Evolutionary conservation across 1,140 invertebrate genomes (phyloP).

Genomic region (Pteromalus puparum): DNA sequence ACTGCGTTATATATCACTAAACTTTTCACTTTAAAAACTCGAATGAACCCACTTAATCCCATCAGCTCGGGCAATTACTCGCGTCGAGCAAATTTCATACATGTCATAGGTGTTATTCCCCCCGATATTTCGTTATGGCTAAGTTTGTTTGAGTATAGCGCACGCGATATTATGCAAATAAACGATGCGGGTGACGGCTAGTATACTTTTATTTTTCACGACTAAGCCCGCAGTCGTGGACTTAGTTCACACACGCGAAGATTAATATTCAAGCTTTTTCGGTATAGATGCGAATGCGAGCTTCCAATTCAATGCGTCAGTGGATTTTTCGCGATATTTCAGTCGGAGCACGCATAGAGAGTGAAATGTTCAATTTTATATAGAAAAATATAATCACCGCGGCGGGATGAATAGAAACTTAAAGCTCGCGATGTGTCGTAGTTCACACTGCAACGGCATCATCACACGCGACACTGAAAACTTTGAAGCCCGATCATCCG

Average conservation of each 20-base stretch:
- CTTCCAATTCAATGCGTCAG: neutral
- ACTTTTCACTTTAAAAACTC: neutral
- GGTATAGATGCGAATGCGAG: neutral
- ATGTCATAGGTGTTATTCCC: neutral
- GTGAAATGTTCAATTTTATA: too few species aligned
- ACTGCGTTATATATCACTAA: neutral
- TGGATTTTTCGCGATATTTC: neutral
- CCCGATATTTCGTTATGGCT: neutral
- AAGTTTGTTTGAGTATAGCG: neutral
- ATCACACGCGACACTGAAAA: constrained; percentile 30
- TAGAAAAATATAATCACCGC: too few species aligned
- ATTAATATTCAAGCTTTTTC: neutral
- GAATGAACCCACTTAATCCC: neutral
- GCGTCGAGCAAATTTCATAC: neutral
- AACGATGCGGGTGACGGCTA: too few species aligned
- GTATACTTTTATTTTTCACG: neutral
- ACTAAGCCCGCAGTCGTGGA: neutral
- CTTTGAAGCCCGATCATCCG: constrained; percentile 36
- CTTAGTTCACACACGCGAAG: too few species aligned
- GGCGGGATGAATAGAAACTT: neutral
- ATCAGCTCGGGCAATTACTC: neutral
- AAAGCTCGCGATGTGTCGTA: neutral
- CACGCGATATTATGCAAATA: neutral
- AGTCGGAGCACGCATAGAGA: too few species aligned
- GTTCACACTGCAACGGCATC: neutral